These are phyloP conservation scores for Athrips mouffetella DNA, from an alignment of 2,888 invertebrate species.

Conservation along the genomic window DNA sequence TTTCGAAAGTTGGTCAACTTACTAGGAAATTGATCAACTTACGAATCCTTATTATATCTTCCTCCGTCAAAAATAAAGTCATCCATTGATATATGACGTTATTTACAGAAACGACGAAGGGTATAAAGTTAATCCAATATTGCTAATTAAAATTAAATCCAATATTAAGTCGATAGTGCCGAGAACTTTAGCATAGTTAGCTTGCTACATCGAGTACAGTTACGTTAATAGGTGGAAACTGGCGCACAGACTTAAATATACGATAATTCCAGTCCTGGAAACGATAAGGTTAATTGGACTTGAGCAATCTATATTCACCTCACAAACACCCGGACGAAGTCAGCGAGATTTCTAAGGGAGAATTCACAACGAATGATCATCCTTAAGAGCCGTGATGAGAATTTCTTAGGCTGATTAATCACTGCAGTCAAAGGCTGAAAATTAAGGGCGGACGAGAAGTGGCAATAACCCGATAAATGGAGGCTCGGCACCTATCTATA, in stretches of 20 bases:
- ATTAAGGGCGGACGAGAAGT: background rate
- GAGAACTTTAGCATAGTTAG: no score
- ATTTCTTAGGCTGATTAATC: constrained; percentile 8
- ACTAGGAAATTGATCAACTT: no score
- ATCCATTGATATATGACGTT: no score
- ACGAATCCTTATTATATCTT: no score
- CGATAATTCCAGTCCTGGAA: constrained; percentile 7
- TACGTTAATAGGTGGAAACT: background rate
- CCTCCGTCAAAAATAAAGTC: no score
- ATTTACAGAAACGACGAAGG: no score
- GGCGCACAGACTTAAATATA: background rate
- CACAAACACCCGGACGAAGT: background rate
- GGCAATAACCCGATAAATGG: constrained; percentile 8
- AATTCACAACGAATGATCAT: constrained; percentile 11
- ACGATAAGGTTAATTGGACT: constrained; percentile 10
- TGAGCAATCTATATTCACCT: constrained; percentile 12
- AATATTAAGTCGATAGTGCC: no score
- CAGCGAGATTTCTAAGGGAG: constrained; percentile 15
- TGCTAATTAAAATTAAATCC: no score
- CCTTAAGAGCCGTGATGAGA: constrained; percentile 10
- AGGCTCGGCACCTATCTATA: background rate
- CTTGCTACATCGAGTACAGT: no score
- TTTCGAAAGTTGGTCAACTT: no score
- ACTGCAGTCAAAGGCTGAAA: background rate
- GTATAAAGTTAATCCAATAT: no score